phyloP scores from a whole-genome alignment of 2,797 vertebrate genomes.

The Lutjanus campechanus region DNA sequence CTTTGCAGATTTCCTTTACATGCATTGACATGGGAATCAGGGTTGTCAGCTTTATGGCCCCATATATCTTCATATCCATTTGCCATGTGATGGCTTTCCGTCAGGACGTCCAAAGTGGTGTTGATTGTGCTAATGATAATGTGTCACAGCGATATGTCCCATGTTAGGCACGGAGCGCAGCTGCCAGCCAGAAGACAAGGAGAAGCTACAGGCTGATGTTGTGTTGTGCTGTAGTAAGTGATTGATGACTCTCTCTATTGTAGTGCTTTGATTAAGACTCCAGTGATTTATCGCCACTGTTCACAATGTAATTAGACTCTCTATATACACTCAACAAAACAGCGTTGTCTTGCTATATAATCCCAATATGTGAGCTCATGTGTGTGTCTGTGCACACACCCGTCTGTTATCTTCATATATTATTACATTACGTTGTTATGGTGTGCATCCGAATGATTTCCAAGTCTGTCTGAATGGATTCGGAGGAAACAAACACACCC shows the following conservation, averaged over 20 bases:
- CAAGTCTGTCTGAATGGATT: constrained; percentile 56
- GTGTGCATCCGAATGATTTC: constrained; percentile 53
- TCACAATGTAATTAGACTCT: constrained; percentile 84
- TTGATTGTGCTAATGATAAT: constrained; percentile 80
- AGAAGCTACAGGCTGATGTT: constrained; percentile 63
- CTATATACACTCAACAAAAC: constrained; percentile 76
- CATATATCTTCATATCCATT: constrained; percentile 65
- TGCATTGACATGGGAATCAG: constrained; percentile 35
- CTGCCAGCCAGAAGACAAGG: constrained; percentile 62
- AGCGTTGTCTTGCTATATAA: constrained; percentile 58
- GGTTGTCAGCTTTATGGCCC: constrained; percentile 48
- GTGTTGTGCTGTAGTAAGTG: constrained; percentile 75
- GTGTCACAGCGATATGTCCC: constrained; percentile 69
- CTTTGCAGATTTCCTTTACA: not conserved
- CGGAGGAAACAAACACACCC: constrained; percentile 9
- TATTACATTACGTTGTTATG: constrained; percentile 56
- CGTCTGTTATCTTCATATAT: constrained; percentile 44
- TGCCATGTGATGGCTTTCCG: constrained; percentile 64
- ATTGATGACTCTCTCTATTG: constrained; percentile 85
- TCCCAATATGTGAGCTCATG: constrained; percentile 36
- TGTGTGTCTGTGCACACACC: constrained; percentile 5
- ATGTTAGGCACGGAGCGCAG: constrained; percentile 52
- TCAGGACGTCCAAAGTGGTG: constrained; percentile 70
- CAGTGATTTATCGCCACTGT: constrained; percentile 84
- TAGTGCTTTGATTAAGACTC: constrained; percentile 85